These are phyloP conservation scores for Torymus aiolomorphi DNA, from an alignment of 2,888 invertebrate genomes.

Conservation along the genomic window DNA sequence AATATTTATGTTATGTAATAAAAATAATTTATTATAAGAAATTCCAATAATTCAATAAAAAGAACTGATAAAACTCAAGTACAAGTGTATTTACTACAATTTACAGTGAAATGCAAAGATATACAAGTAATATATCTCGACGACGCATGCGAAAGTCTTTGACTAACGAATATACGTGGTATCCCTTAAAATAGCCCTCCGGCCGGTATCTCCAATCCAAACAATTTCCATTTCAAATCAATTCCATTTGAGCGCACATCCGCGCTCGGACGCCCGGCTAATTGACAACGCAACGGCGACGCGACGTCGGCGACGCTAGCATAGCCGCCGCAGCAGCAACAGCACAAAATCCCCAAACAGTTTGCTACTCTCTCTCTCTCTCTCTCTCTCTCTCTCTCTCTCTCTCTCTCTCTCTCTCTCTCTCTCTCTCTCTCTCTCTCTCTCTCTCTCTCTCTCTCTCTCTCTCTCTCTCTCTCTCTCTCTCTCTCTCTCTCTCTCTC, in stretches of 20 bases:
- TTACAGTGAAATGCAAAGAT: too few species aligned
- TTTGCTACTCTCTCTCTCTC: neutral
- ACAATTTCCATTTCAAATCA: neutral
- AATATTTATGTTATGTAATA: too few species aligned
- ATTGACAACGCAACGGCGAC: neutral
- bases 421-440: neutral
- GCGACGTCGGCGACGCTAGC: too few species aligned
- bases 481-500: neutral
- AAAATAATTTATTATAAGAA: too few species aligned
- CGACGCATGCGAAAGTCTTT: too few species aligned
- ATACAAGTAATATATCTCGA: too few species aligned
- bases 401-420: neutral
- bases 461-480: neutral
- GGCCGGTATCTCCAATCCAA: neutral
- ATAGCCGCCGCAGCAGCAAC: too few species aligned
- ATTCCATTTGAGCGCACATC: neutral
- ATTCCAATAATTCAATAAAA: too few species aligned
- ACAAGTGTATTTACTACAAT: too few species aligned
- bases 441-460: neutral
- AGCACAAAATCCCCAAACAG: conserved; percentile 12
- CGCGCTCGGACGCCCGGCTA: neutral
- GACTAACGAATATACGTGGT: too few species aligned
- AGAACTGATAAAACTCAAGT: too few species aligned
- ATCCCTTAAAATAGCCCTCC: too few species aligned
- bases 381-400: neutral